Evolutionary conservation across 2,888 invertebrate genomes (phyloP).

Genomic region (Aspidapion aeneum): DNA sequence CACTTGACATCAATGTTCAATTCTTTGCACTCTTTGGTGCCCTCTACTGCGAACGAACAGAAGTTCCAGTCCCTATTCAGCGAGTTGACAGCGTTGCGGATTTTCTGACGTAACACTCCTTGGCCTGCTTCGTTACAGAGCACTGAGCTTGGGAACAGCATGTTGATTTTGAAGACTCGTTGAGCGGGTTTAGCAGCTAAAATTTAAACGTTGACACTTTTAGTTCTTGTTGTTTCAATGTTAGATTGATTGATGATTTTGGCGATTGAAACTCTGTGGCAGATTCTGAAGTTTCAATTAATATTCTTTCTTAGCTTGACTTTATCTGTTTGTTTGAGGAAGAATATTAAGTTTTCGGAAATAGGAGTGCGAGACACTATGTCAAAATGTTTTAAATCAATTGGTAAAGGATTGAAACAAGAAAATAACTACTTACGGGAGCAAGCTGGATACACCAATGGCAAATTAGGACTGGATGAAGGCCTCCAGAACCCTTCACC

Average conservation of each 20-base stretch:
- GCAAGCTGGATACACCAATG: conserved; percentile 87
- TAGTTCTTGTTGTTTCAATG: too few relatives aligned
- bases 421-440: conserved; percentile 79
- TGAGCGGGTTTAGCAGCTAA: conserved; percentile 86
- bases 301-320: too few relatives aligned
- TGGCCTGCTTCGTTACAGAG: conserved; percentile 95
- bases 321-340: too few relatives aligned
- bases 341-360: too few relatives aligned
- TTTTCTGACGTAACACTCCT: conserved; percentile 85
- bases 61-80: conserved; percentile 96
- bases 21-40: conserved; percentile 86
- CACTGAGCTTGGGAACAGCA: conserved; percentile 96
- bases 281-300: too few relatives aligned
- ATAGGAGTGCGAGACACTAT: too few relatives aligned
- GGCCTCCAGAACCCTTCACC: conserved; percentile 98
- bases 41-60: conserved; percentile 87
- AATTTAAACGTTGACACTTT: conserved; percentile 34
- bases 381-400: too few relatives aligned
- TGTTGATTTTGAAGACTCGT: conserved; percentile 87
- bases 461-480: conserved; percentile 72
- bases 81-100: conserved; percentile 83
- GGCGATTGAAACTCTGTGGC: too few relatives aligned
- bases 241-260: too few relatives aligned
- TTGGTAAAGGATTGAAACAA: too few relatives aligned
- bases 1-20: conserved; percentile 89